Base-by-base conservation (phyloP, 2,797 vertebrate species). In the Petrocephalus sullivani region DNA sequence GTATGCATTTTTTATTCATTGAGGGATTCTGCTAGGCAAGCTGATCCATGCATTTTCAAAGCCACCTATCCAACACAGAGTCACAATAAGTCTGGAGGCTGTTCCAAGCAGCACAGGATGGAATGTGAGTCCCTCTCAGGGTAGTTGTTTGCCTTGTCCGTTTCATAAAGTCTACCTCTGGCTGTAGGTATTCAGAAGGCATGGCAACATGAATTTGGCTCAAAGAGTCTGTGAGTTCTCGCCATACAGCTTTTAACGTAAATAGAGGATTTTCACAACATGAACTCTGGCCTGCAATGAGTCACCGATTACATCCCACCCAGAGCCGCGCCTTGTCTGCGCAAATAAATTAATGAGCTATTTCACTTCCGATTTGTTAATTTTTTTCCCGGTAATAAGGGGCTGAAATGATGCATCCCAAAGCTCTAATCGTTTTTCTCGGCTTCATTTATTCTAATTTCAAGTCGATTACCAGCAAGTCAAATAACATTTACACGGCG, bases 401-500 rank as follows among this genome's bases (percentile, higher is more conserved):
- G 56, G 21, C 33, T 86, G 84, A 86, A 86, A 86, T 86, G 84
- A 86, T 58, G 84, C 84, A 41, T 86, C 84, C 56, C 84, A 86
- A 60, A 86, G 33, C 84, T 58, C 56, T 86, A 86, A 86, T 86
- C 56, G 23, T 58, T 86, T 86, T 83, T 86, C 23, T 58, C 84
- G 37, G 56, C 84, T 86, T 86, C 84, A 60, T 86, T 86, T 86
- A 86, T 86, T 86, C 54, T 86, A 86, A 86, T 86, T 86, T 60
- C 8, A 2, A 41, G 54, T 86, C 2, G 33, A 86, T 86, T 86
- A 86, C 84, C 14, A 33, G 84, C 14, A 86, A 86, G 28, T 86
- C 28, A 60, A 86, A 86, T 86, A 57, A 14, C 84, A 86, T 86
- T 86, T 86, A 56, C 33, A 58, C 14, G 33, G 56, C 16, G 6